Evolutionary conservation across 2,888 invertebrate genomes (phyloP).

Genomic region (Dioctria rufipes): DNA sequence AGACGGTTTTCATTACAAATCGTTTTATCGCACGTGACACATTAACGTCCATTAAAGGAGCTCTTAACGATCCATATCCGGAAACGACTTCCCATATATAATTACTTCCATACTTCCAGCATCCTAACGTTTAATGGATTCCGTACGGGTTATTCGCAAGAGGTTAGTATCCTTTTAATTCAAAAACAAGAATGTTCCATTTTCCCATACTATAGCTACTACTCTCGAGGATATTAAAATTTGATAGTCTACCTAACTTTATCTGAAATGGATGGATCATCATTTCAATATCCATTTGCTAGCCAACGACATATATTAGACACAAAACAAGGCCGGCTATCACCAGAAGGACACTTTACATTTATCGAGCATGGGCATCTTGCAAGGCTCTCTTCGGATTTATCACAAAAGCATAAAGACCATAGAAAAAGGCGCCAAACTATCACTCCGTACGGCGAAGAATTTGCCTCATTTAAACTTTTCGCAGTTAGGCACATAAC

Average conservation of each 20-base stretch:
- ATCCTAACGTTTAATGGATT: conserved; percentile 1
- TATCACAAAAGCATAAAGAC: conserved; percentile 35
- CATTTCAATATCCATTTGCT: conserved; percentile 1
- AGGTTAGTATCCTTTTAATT: conserved; percentile 27
- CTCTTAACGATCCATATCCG: background rate
- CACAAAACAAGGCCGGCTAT: background rate
- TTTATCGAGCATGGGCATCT: conserved; percentile 24
- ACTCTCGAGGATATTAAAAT: conserved; percentile 32
- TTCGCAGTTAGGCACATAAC: background rate
- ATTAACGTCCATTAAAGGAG: background rate
- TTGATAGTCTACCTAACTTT: conserved; percentile 26
- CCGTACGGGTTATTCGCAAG: background rate
- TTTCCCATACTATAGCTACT: background rate
- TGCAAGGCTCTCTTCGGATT: conserved; percentile 9
- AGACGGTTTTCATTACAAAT: background rate
- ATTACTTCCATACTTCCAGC: background rate
- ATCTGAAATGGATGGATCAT: background rate
- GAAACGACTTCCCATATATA: background rate
- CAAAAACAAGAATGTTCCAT: background rate
- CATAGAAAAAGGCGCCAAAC: too few species aligned
- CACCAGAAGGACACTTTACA: background rate
- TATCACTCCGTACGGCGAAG: background rate
- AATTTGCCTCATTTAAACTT: conserved; percentile 35
- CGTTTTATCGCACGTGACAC: background rate
- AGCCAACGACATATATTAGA: background rate